Base-by-base conservation (phyloP, 2,888 invertebrate species). In the Dione vanillae region DNA sequence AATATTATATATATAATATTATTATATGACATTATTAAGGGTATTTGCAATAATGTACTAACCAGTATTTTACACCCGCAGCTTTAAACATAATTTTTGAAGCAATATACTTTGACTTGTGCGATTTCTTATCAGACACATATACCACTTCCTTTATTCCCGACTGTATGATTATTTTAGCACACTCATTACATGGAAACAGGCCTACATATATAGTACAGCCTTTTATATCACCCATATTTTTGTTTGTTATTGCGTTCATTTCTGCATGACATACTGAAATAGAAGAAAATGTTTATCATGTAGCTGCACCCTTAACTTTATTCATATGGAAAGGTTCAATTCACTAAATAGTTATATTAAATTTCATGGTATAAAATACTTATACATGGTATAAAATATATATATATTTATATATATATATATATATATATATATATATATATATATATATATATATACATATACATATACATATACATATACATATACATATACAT, bases 151-250 rank as follows among this genome's bases (percentile, higher is more conserved):
- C 95, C 64, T 89, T 95, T 43, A 99, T 97, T 0, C 98, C 97
- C 0, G 98, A 96, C 83, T 99, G 99, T 78, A 99, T 98, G 43
- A 99, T 98, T 43, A 99, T 93, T 88, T 99, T 99, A 0, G 99
- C 97, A 91, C 99, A 99, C 87, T 99, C 99, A 83, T 99, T 99
- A 87, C 99, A 99, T 0, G 99, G 99, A 86, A 99, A 99, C 19
- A 98, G 89, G 0, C 96, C 96, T 0, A 98, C 97, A 83, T 98
- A 99, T 0, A 99, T 95, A 0, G 95, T 95, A 82, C 98, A 98
- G 75, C 95, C 95, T 77, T 95, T 95, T 0, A 98, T 94, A 89
- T 96, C 95, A 0, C 95, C 94, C 0, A 95, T 94, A 85, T 98
- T 98, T 85, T 96, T 98, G 86, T 99, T 99, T 16, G 99, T 82